A percentile compares a stretch with the other conserved stretches of the same genome.
Evolutionary conservation across 2,888 invertebrate genomes (phyloP).

Genomic region (Odontomyia ornata): DNA sequence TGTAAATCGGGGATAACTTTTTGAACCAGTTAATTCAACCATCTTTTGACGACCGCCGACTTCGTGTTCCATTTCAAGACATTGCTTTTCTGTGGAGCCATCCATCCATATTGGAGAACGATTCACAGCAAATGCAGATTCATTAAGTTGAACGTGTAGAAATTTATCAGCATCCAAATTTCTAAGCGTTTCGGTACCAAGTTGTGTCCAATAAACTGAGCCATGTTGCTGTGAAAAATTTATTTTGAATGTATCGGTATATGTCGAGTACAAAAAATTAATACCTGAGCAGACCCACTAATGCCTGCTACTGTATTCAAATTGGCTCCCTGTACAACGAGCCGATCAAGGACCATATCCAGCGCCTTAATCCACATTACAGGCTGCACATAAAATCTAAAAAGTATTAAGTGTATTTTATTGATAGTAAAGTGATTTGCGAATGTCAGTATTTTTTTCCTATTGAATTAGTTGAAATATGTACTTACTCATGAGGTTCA

Average conservation of each 20-base stretch:
- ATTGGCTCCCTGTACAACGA: constrained; percentile 83
- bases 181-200: constrained; percentile 72
- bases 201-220: constrained; percentile 92
- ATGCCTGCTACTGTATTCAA: constrained; percentile 84
- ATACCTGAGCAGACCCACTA: constrained; percentile 91
- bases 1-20: constrained; percentile 73
- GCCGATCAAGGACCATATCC: constrained; percentile 87
- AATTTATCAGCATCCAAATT: constrained; percentile 77
- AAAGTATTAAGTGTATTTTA: constrained; percentile 48
- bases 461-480: not conserved
- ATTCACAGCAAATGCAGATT: constrained; percentile 76
- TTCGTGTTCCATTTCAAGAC: constrained; percentile 75
- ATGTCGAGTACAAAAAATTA: not conserved
- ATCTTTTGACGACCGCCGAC: constrained; percentile 71
- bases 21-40: constrained; percentile 62
- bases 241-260: not conserved
- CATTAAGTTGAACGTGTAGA: constrained; percentile 83
- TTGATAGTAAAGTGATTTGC: not conserved
- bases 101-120: constrained; percentile 98
- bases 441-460: not conserved
- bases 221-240: constrained; percentile 85
- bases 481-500: constrained; percentile 61
- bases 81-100: constrained; percentile 66
- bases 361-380: constrained; percentile 96
- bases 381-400: constrained; percentile 81